Conservation (phyloP, 2,888 invertebrate genomes). For the Hyles lineata region DNA sequence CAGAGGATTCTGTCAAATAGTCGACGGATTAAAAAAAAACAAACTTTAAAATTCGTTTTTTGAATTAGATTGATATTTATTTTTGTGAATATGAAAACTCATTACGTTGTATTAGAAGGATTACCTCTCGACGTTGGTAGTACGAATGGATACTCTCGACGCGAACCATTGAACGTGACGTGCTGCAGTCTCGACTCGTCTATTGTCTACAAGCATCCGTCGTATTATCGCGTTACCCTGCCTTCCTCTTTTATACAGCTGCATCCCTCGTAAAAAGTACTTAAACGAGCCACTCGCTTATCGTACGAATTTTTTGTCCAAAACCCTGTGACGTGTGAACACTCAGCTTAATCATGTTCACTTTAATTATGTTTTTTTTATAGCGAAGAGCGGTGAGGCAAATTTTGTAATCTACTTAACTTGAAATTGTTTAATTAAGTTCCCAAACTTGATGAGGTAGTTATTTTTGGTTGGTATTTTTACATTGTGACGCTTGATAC, state of each 20-base stretch:
- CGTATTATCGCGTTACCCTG: constrained; percentile 57
- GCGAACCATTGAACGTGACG: constrained; percentile 29
- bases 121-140: constrained; percentile 17
- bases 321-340: constrained; percentile 34
- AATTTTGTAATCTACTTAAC: background rate
- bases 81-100: background rate
- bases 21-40: background rate
- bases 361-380: constrained; percentile 3
- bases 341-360: constrained; percentile 2
- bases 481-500: no score
- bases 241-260: constrained; percentile 55
- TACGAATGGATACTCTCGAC: constrained; percentile 23
- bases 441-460: background rate
- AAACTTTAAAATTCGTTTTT: background rate
- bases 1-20: background rate
- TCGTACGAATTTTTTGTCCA: constrained; percentile 41
- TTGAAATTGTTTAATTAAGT: background rate
- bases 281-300: constrained; percentile 42
- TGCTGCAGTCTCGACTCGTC: constrained; percentile 39
- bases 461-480: background rate
- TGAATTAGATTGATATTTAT: background rate
- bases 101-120: constrained; percentile 3
- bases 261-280: constrained; percentile 49
- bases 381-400: background rate
- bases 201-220: constrained; percentile 58